Evolutionary conservation across 2,888 invertebrate genomes (phyloP).

Genomic region (Leptinotarsa tumamoca): DNA sequence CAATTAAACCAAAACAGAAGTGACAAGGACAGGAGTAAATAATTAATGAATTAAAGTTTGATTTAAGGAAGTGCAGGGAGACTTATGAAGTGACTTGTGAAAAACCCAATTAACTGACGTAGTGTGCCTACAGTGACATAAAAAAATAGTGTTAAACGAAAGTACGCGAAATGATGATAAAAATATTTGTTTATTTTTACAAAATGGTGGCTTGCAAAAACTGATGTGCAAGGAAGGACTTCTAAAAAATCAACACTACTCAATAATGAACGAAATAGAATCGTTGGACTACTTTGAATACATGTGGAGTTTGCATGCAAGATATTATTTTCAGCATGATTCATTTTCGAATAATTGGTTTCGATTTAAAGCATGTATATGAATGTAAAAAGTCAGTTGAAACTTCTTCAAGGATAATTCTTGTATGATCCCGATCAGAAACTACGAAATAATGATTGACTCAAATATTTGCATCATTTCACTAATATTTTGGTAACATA

Average conservation of each 20-base stretch:
- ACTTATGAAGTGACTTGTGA: not conserved
- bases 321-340: not conserved
- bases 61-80: not conserved
- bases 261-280: not conserved
- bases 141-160: not conserved
- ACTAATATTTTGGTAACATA: too few species aligned
- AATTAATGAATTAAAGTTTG: slow-evolving; percentile 21
- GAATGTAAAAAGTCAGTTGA: too few species aligned
- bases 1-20: slow-evolving; percentile 24
- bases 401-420: too few species aligned
- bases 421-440: too few species aligned
- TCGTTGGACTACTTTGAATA: not conserved
- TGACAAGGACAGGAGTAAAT: slow-evolving; percentile 34
- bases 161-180: not conserved
- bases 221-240: slow-evolving; percentile 9
- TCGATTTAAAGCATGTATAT: not conserved
- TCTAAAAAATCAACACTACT: not conserved
- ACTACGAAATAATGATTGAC: too few species aligned
- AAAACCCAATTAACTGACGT: not conserved
- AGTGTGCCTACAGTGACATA: not conserved
- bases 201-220: slow-evolving; percentile 16
- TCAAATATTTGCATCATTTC: too few species aligned
- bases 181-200: not conserved
- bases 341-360: not conserved
- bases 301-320: not conserved